Percentiles rank a stretch among this genome's conserved stretches.
phyloP scores from a whole-genome alignment of 2,113 vertebrate genomes.

The Catharus bicknelli region DNA sequence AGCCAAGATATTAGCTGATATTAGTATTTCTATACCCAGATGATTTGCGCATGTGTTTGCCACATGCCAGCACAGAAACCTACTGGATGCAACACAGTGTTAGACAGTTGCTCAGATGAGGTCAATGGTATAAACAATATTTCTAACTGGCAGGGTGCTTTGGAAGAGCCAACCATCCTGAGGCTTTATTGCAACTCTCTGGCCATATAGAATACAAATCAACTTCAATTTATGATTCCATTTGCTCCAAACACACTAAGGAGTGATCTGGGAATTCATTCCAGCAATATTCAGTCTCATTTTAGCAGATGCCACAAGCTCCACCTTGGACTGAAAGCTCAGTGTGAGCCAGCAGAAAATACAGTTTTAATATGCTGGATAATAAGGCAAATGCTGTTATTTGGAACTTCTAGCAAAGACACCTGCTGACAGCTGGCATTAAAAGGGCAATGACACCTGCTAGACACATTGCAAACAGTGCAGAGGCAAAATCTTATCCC shows the following conservation, averaged over 20 bases:
- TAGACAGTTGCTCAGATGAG: background rate
- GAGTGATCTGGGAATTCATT: background rate
- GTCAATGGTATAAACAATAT: background rate
- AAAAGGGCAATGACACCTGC: constrained; percentile 2
- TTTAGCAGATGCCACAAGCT: constrained; percentile 24
- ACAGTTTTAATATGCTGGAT: background rate
- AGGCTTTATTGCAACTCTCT: background rate
- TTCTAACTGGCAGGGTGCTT: background rate
- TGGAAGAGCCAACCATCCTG: background rate
- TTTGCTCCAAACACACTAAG: background rate
- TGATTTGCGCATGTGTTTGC: constrained; percentile 2
- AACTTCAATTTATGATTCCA: constrained; percentile 5
- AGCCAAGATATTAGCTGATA: constrained; percentile 1
- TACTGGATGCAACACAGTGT: background rate
- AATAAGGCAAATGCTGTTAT: background rate
- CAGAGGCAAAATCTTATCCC: background rate
- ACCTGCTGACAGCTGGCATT: constrained; percentile 18
- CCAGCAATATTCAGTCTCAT: background rate
- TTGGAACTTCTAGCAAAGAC: constrained; percentile 8
- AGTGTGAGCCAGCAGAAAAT: constrained; percentile 13
- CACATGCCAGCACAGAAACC: background rate
- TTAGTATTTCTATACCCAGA: background rate
- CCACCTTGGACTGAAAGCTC: background rate
- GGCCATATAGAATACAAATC: background rate
- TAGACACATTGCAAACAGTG: background rate